These are phyloP conservation scores for Basileuterus tristriatus DNA, from an alignment of 2,797 vertebrate species.

Conservation along the genomic window DNA sequence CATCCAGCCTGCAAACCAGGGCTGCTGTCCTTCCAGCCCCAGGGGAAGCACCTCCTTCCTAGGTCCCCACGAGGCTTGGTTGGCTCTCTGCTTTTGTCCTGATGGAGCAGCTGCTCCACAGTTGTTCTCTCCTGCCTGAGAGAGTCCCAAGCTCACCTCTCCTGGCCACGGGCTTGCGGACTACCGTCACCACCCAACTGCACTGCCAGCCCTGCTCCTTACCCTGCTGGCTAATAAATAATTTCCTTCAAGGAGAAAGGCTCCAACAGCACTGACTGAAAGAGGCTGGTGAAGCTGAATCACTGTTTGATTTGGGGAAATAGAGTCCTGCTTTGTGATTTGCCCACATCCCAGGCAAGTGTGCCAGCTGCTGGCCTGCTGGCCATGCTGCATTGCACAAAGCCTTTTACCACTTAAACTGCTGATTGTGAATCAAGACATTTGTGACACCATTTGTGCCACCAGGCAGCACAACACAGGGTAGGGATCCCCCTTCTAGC, in stretches of 20 bases:
- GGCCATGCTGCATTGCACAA: background rate
- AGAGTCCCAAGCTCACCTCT: constrained; percentile 13
- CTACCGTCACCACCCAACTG: background rate
- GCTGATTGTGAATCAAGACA: background rate
- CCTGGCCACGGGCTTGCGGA: background rate
- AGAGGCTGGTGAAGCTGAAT: constrained; percentile 15
- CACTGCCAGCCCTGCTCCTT: background rate
- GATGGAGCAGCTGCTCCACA: background rate
- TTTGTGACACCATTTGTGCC: background rate
- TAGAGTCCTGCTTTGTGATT: background rate
- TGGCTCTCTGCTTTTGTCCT: background rate
- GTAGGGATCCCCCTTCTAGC: background rate
- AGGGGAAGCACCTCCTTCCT: background rate
- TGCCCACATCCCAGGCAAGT: background rate
- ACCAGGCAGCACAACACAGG: background rate
- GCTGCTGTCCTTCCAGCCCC: background rate
- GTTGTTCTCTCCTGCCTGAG: background rate
- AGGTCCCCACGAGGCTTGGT: background rate
- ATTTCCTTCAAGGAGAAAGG: background rate
- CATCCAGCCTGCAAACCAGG: background rate
- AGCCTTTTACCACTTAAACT: background rate
- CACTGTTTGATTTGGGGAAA: constrained; percentile 12
- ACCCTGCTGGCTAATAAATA: background rate
- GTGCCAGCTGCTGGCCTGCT: background rate
- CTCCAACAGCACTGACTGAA: constrained; percentile 17